Evolutionary conservation across 2,113 vertebrate species (phyloP).

Genomic region (Anser brachyrhynchus): DNA sequence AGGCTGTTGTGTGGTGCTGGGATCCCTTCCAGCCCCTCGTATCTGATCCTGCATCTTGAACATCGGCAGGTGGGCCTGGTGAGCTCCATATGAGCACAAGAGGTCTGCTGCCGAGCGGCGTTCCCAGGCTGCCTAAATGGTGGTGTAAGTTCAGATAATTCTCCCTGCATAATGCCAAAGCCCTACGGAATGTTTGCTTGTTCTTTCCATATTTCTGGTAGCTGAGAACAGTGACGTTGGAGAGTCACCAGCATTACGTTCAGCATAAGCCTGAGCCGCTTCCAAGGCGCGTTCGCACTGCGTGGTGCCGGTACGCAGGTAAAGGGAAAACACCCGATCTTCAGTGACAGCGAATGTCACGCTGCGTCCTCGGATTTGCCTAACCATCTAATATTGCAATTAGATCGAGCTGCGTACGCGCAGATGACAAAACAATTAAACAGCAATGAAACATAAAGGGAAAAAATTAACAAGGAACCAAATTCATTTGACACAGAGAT

Average conservation of each 20-base stretch:
- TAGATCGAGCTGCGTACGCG: not conserved
- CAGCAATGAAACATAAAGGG: conserved; percentile 57
- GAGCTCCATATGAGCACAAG: not conserved
- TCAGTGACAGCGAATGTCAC: not conserved
- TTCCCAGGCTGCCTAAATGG: not conserved
- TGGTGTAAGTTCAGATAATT: not conserved
- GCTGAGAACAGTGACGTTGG: not conserved
- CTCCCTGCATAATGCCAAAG: not conserved
- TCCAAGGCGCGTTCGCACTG: rapidly evolving
- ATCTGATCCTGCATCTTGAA: not conserved
- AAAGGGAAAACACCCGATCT: not conserved
- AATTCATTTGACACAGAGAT: conserved; percentile 73
- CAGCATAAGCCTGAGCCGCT: not conserved
- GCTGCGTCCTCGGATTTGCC: conserved; percentile 7
- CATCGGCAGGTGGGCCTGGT: not conserved
- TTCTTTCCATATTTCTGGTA: not conserved
- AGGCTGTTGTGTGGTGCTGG: not conserved
- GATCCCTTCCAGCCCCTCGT: rapidly evolving
- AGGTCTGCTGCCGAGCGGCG: not conserved
- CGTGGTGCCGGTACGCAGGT: not conserved
- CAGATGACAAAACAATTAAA: conserved; percentile 66
- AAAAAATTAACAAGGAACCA: conserved; percentile 64
- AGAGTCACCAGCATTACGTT: not conserved
- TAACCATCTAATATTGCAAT: conserved; percentile 21
- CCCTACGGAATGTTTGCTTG: not conserved